These are phyloP conservation scores for Bergia puertoricense DNA, from an alignment of 92 coral and sea anemone species.

Conservation along the genomic window DNA sequence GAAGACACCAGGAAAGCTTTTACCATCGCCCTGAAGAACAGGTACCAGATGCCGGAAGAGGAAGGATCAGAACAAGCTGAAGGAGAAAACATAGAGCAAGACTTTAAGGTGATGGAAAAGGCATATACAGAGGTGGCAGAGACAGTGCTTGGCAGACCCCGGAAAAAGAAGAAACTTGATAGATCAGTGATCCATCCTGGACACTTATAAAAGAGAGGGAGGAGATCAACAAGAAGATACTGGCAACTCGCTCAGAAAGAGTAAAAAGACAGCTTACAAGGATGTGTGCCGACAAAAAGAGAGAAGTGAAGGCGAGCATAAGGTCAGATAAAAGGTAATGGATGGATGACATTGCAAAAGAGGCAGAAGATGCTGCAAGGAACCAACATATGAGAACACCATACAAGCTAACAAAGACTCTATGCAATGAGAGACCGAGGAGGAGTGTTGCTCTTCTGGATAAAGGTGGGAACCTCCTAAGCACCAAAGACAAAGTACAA, in stretches of 20 bases:
- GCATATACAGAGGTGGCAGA: no score
- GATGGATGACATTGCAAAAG: no score
- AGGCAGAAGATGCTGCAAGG: background rate
- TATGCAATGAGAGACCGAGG: background rate
- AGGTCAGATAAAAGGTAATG: no score
- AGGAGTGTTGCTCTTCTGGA: slow-evolving; percentile 34
- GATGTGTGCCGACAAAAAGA: no score
- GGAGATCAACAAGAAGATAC: no score
- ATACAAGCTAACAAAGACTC: slow-evolving; percentile 38
- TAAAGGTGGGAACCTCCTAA: slow-evolving; percentile 47
- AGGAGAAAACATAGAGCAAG: slow-evolving; percentile 10
- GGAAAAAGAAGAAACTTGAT: no score
- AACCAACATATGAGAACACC: slow-evolving; percentile 45
- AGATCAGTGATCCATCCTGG: no score
- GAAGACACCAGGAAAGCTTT: background rate
- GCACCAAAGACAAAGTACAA: background rate
- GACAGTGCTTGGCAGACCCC: no score
- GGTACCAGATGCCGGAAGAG: slow-evolving; percentile 37
- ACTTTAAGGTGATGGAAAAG: background rate
- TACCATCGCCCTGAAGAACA: slow-evolving; percentile 42
- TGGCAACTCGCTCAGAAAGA: no score
- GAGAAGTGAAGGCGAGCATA: no score
- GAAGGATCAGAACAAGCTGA: slow-evolving; percentile 6
- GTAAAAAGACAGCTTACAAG: no score
- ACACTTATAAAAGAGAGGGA: no score